These are phyloP conservation scores for Drosophila malerkotliana DNA, from an alignment of 1,140 invertebrate species.

Conservation along the genomic window DNA sequence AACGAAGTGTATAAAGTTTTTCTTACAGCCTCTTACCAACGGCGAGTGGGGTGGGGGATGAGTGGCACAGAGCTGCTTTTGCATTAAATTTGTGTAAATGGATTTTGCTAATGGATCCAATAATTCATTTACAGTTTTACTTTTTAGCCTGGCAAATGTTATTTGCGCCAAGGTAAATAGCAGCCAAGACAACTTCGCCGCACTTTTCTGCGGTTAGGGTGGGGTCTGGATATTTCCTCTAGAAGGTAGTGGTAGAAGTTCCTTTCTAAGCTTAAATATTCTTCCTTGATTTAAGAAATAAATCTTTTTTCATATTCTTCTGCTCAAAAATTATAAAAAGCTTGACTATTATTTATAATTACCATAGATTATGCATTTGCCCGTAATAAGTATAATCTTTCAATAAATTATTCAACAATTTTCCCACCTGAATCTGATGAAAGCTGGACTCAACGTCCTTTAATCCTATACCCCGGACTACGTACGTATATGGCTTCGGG, in stretches of 20 bases:
- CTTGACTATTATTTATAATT: no score
- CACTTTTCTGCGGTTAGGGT: slow-evolving; percentile 57
- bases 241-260: slow-evolving; percentile 11
- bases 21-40: slow-evolving; percentile 5
- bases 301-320: no score
- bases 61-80: slow-evolving; percentile 52
- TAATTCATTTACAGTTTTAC: slow-evolving; percentile 83
- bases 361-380: no score
- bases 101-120: slow-evolving; percentile 84
- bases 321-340: no score
- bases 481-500: not conserved
- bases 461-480: slow-evolving; percentile 6
- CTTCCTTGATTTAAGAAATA: not conserved
- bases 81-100: slow-evolving; percentile 83
- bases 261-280: slow-evolving; percentile 1
- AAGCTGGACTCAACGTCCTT: slow-evolving; percentile 5
- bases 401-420: not conserved
- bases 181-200: slow-evolving; percentile 61
- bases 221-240: not conserved
- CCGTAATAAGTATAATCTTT: not conserved
- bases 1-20: slow-evolving; percentile 79
- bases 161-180: slow-evolving; percentile 75
- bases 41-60: no score
- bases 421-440: slow-evolving; percentile 1
- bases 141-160: slow-evolving; percentile 73